These are phyloP conservation scores for Yponomeuta cagnagella DNA, from an alignment of 2,888 invertebrate species.

Conservation along the genomic window DNA sequence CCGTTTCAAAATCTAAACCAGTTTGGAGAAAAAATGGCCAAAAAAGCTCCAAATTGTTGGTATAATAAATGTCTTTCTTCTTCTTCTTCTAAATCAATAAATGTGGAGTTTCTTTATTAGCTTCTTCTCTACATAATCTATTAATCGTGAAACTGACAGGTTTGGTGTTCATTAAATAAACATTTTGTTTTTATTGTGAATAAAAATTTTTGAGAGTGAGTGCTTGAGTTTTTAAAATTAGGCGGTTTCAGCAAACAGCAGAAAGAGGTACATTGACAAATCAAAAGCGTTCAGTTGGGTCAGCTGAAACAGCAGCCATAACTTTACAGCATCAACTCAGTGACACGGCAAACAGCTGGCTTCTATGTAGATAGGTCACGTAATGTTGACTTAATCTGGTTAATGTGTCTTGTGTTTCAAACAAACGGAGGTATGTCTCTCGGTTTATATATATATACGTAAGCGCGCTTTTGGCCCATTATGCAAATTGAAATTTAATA, in stretches of 20 bases:
- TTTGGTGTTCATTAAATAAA: no score
- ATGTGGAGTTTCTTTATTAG: no score
- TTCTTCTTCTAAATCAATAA: no score
- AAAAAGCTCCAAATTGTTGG: no score
- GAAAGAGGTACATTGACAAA: neutral
- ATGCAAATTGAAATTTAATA: constrained; percentile 64
- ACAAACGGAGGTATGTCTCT: constrained; percentile 19
- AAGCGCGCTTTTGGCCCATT: constrained; percentile 55
- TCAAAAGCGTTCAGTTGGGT: neutral
- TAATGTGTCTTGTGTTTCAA: constrained; percentile 42
- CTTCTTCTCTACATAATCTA: no score
- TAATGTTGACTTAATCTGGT: constrained; percentile 58
- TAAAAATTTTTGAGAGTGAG: no score
- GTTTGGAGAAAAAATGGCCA: no score
- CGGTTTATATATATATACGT: constrained; percentile 27
- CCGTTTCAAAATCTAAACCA: no score
- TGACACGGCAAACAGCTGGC: constrained; percentile 33
- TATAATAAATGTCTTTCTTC: no score
- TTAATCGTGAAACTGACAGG: no score
- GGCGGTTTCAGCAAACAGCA: neutral
- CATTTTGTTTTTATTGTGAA: no score
- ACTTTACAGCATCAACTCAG: constrained; percentile 6
- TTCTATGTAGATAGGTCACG: constrained; percentile 45
- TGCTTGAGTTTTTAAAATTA: no score
- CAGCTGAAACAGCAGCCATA: neutral